Conservation (phyloP, 2,113 vertebrate genomes). For the Strigops habroptila region DNA sequence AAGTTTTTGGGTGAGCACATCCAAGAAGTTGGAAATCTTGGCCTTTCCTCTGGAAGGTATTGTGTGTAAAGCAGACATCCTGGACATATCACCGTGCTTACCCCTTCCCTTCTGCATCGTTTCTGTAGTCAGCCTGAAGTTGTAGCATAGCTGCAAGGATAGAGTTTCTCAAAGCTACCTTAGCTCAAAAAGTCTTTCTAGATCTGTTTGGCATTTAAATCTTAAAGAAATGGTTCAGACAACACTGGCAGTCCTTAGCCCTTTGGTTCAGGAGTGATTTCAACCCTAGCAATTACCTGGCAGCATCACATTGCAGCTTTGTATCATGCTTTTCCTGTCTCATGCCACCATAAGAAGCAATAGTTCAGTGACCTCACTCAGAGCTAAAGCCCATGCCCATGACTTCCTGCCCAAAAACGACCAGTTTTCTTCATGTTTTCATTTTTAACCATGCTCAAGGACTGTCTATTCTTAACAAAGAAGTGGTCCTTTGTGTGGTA, state of each 20-base stretch:
- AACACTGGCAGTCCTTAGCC: not conserved
- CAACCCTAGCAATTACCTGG: not conserved
- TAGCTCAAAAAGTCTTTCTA: not conserved
- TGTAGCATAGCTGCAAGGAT: not conserved
- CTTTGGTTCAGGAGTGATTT: not conserved
- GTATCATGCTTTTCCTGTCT: not conserved
- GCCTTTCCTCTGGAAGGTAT: slow-evolving; percentile 59
- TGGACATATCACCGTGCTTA: slow-evolving; percentile 3
- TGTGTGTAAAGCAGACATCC: slow-evolving; percentile 50
- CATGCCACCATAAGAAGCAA: not conserved
- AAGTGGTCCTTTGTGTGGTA: not conserved
- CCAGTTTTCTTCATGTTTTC: not conserved
- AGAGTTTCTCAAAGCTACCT: not conserved
- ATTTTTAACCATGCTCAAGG: not conserved
- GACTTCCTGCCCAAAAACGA: not conserved
- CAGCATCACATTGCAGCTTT: not conserved
- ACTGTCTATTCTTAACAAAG: not conserved
- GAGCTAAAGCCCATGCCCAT: not conserved
- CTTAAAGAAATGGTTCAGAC: not conserved
- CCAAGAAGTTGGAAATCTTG: slow-evolving; percentile 58
- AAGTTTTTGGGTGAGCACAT: not conserved
- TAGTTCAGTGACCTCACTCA: not conserved
- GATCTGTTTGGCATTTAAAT: not conserved
- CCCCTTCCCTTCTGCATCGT: not conserved
- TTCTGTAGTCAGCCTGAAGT: not conserved